Percentiles rank a stretch among this genome's conserved stretches.
phyloP scores from a whole-genome alignment of 2,888 invertebrate species.

The Pandemis corylana region DNA sequence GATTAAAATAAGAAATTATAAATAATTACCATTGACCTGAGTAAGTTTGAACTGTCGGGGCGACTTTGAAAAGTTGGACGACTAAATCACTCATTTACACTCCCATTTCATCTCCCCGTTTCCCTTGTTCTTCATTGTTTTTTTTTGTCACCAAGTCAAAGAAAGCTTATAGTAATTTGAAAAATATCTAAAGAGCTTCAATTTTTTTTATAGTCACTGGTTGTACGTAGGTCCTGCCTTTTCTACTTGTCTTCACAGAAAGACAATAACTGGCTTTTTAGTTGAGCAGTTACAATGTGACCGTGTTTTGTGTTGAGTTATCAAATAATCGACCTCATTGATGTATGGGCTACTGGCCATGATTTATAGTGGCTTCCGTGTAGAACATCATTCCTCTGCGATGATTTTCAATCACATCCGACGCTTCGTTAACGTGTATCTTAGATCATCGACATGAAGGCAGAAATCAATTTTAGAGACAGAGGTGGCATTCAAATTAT shows the following conservation, averaged over 20 bases:
- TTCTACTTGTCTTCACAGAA: slow-evolving; percentile 58
- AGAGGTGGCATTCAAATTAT: slow-evolving; percentile 57
- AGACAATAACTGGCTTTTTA: slow-evolving; percentile 34
- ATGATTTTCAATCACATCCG: slow-evolving; percentile 84
- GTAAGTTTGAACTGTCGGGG: too few relatives aligned
- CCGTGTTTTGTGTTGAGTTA: slow-evolving; percentile 74
- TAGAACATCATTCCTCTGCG: slow-evolving; percentile 81
- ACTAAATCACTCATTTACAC: too few relatives aligned
- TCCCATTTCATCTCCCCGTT: too few relatives aligned
- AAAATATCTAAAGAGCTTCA: too few relatives aligned
- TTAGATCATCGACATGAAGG: slow-evolving; percentile 58
- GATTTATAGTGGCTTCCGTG: slow-evolving; percentile 83
- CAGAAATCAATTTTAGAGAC: slow-evolving; percentile 46
- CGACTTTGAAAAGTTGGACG: too few relatives aligned
- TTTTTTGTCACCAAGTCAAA: too few relatives aligned
- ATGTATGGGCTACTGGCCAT: slow-evolving; percentile 82
- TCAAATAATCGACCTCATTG: slow-evolving; percentile 83
- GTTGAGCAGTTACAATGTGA: slow-evolving; percentile 52
- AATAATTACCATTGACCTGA: too few relatives aligned
- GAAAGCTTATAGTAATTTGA: too few relatives aligned
- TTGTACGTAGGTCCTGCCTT: neutral
- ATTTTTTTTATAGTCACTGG: too few relatives aligned
- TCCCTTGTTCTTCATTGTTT: too few relatives aligned
- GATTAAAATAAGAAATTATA: too few relatives aligned
- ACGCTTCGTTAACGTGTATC: slow-evolving; percentile 82